Evolutionary conservation across 2,888 invertebrate species (phyloP), one percentile per base, ranked within the genome.

Genomic region (Euzetes globulus): DNA sequence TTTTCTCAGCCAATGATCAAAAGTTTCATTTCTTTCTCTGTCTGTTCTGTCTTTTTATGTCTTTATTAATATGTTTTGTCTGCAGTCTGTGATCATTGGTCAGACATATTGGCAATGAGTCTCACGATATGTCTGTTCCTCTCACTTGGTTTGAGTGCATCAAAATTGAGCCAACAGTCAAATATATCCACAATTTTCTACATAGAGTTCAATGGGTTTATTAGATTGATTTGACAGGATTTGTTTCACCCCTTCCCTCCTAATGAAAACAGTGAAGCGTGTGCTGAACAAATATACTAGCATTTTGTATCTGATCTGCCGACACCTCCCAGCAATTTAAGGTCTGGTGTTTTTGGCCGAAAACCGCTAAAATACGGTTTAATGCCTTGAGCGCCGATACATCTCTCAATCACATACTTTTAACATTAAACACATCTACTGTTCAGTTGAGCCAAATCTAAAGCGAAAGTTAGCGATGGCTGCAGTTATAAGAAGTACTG

Each of bases 311-410:
- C n/a, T n/a, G n/a, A n/a, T n/a, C n/a, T n/a, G n/a, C 33, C 27
- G 13, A 60, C 22, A 27, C 60, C 60, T 60, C 29, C 27, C 27
- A 60, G 60, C 60, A 60, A 60, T 60, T 60, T 60, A 60, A 60
- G 27, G 60, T 33, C 19, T 52, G 7, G 52, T 33, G 33, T 52
- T 29, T 60, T 60, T n/a, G 22, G 60, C 27, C 52, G n/a, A 33
- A 60, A 60, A 60, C 60, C 60, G 60, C 60, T 60, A 60, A 60
- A 60, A 60, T 60, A 60, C 60, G 60, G 60, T 60, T 60, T 60
- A 33, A 27, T 60, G 60, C 60, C 60, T 52, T 60, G 27, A 60
- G 60, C 60, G 60, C 60, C 19, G 60, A 60, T n/a, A 60, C 60
- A 60, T 29, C 60, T 33, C 33, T 29, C 60, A 13, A 29, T 60